Evolutionary conservation across 1,140 invertebrate genomes (phyloP).

Genomic region (Caenorhabditis latens): DNA sequence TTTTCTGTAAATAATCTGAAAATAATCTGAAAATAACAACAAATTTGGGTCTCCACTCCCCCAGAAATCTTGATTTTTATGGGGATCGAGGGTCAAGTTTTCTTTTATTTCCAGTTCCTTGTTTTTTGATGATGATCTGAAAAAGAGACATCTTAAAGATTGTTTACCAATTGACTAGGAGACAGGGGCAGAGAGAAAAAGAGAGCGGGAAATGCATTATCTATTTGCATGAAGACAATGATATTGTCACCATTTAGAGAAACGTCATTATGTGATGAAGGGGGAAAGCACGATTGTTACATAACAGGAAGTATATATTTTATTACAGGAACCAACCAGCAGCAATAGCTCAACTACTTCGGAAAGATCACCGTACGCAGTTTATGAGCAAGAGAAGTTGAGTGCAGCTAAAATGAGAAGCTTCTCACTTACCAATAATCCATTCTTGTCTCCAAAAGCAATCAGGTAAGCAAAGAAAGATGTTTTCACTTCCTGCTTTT

Average conservation of each 20-base stretch:
- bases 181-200: neutral
- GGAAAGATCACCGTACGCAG: conserved; percentile 35
- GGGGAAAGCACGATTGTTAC: neutral
- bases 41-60: neutral
- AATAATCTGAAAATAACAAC: neutral
- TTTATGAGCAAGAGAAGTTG: conserved; percentile 47
- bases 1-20: neutral
- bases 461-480: neutral
- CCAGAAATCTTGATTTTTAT: conserved; percentile 22
- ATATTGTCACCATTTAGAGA: neutral
- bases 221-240: conserved; percentile 53
- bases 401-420: conserved; percentile 43
- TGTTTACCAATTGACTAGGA: conserved; percentile 5
- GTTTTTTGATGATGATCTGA: conserved; percentile 3
- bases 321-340: conserved; percentile 44
- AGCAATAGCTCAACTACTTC: conserved; percentile 34
- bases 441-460: conserved; percentile 41
- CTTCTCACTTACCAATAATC: conserved; percentile 33
- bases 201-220: neutral
- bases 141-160: neutral
- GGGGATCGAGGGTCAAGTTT: neutral
- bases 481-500: neutral
- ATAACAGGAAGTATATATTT: neutral
- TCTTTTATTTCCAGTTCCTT: conserved; percentile 12
- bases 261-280: conserved; percentile 9